Percentiles rank a stretch among this genome's conserved stretches.
Conservation (phyloP, 2,888 invertebrate genomes). For the Pedicia rivosa region DNA sequence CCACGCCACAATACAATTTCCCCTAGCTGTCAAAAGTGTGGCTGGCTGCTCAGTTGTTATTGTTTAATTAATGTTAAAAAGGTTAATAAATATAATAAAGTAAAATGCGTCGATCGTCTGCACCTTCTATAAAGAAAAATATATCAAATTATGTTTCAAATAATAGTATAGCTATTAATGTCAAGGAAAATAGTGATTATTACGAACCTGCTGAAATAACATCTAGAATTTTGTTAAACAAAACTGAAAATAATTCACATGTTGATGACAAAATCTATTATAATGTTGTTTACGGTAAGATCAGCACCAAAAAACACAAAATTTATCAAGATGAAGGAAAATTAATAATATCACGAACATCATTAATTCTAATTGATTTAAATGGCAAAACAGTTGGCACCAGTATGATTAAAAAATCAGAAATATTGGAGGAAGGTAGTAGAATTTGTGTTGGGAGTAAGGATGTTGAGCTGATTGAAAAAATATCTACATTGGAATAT, state of each 20-base stretch:
- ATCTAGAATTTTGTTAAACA: no score
- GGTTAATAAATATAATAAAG: no score
- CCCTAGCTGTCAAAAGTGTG: no score
- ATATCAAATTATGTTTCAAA: not conserved
- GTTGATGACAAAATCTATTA: constrained; percentile 18
- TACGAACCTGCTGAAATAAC: no score
- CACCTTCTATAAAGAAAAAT: constrained; percentile 9
- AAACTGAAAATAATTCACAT: no score
- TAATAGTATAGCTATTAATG: no score
- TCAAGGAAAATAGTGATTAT: no score
- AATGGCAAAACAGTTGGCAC: constrained; percentile 39
- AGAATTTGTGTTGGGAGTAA: constrained; percentile 20
- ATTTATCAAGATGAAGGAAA: constrained; percentile 55
- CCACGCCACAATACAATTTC: no score
- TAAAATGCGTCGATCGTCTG: constrained; percentile 11
- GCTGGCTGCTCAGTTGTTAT: no score
- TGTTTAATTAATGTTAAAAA: no score
- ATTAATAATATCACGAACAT: constrained; percentile 28
- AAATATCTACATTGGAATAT: no score
- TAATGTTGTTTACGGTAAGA: constrained; percentile 45
- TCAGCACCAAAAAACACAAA: constrained; percentile 50
- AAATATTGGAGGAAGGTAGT: constrained; percentile 17
- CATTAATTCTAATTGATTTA: constrained; percentile 33
- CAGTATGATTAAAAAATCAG: constrained; percentile 14
- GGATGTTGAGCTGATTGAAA: constrained; percentile 25